Evolutionary conservation across 2,113 vertebrate genomes (phyloP).

Genomic region (Pyrgilauda ruficollis): DNA sequence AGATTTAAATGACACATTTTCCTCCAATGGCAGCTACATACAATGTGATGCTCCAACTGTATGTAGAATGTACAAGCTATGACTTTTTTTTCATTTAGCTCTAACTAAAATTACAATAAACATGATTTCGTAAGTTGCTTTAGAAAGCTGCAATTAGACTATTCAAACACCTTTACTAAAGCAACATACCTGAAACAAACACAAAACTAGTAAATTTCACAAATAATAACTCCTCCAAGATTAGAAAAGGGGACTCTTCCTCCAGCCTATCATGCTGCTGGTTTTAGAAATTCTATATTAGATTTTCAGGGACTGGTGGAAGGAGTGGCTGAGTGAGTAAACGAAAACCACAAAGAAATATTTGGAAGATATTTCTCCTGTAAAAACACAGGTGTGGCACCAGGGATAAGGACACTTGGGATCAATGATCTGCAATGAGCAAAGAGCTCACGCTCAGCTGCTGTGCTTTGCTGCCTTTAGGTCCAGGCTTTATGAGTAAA

Average conservation of each 20-base stretch:
- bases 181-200: background rate
- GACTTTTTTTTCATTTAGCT: background rate
- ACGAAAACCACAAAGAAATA: background rate
- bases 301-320: background rate
- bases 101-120: background rate
- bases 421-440: background rate
- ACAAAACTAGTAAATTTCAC: background rate
- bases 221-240: background rate
- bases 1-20: background rate
- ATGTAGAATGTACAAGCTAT: accelerated
- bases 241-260: background rate
- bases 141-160: background rate
- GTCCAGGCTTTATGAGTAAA: background rate
- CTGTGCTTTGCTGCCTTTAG: background rate
- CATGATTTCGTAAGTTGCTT: background rate
- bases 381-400: background rate
- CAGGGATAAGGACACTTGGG: background rate
- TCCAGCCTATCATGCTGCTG: background rate
- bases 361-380: background rate
- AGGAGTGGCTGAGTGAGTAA: background rate
- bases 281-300: background rate
- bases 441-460: accelerated
- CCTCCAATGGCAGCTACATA: background rate
- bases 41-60: background rate
- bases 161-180: background rate